Evolutionary conservation across 2,113 vertebrate genomes (phyloP).

Genomic region (Diadophis punctatus): DNA sequence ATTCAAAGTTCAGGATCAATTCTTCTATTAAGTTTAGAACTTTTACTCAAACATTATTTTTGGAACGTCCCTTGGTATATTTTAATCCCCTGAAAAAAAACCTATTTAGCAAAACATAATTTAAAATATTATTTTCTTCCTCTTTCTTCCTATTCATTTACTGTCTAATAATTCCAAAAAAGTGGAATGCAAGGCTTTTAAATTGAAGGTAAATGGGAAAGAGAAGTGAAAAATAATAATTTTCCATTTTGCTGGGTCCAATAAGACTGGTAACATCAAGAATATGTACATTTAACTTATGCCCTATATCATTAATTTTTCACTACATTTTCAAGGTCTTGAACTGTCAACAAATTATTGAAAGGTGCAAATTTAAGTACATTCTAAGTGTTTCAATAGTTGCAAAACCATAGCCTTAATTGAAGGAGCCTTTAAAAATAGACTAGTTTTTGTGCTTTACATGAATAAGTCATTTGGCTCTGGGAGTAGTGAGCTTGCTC

Average conservation of each 20-base stretch:
- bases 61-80: not conserved
- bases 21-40: not conserved
- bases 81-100: not conserved
- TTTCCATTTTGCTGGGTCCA: not conserved
- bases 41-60: not conserved
- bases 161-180: slow-evolving; percentile 1
- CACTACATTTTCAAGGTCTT: not conserved
- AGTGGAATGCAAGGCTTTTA: slow-evolving; percentile 20
- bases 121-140: not conserved
- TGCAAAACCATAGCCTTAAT: slow-evolving; percentile 9
- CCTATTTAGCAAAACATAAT: not conserved
- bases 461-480: slow-evolving; percentile 15
- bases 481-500: not conserved
- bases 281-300: fast-evolving
- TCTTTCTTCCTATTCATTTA: not conserved
- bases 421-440: not conserved
- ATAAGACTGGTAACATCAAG: not conserved
- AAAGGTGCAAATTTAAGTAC: not conserved
- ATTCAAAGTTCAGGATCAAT: not conserved
- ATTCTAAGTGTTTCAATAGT: not conserved
- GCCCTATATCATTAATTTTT: not conserved
- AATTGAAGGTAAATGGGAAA: not conserved
- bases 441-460: not conserved
- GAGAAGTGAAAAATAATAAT: not conserved
- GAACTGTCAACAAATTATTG: slow-evolving; percentile 9